These are phyloP conservation scores for Camponotus fellah DNA, from an alignment of 2,888 invertebrate genomes.

Conservation along the genomic window DNA sequence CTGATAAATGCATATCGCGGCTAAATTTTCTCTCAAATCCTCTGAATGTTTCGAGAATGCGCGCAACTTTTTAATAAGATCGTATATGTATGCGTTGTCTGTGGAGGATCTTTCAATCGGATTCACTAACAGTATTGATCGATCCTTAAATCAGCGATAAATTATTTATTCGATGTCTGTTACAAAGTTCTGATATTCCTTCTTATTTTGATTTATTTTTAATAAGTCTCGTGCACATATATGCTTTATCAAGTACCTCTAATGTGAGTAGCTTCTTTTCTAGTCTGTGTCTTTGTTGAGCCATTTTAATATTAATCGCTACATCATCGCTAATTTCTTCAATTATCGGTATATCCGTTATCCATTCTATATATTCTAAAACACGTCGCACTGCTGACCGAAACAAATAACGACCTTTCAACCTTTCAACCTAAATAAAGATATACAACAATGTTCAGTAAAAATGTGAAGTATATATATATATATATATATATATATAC, in stretches of 20 bases:
- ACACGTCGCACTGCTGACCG: slow-evolving; percentile 77
- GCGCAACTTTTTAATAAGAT: slow-evolving; percentile 75
- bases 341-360: slow-evolving; percentile 65
- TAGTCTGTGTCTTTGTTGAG: slow-evolving; percentile 65
- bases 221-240: background rate
- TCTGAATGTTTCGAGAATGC: slow-evolving; percentile 82
- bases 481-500: too few species aligned
- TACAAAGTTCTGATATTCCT: background rate
- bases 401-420: slow-evolving; percentile 79
- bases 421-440: slow-evolving; percentile 56
- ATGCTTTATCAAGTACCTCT: slow-evolving; percentile 65
- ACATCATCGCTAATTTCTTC: slow-evolving; percentile 75
- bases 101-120: slow-evolving; percentile 68
- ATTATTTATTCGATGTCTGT: background rate
- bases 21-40: slow-evolving; percentile 89
- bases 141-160: slow-evolving; percentile 76
- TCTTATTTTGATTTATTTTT: background rate
- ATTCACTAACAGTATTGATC: slow-evolving; percentile 75
- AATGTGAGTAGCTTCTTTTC: slow-evolving; percentile 73
- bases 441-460: background rate
- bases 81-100: slow-evolving; percentile 72
- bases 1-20: slow-evolving; percentile 88
- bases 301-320: slow-evolving; percentile 68
- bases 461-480: background rate
- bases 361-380: slow-evolving; percentile 79